phyloP scores from a whole-genome alignment of 2,888 invertebrate genomes.

The Electrophaes corylata region DNA sequence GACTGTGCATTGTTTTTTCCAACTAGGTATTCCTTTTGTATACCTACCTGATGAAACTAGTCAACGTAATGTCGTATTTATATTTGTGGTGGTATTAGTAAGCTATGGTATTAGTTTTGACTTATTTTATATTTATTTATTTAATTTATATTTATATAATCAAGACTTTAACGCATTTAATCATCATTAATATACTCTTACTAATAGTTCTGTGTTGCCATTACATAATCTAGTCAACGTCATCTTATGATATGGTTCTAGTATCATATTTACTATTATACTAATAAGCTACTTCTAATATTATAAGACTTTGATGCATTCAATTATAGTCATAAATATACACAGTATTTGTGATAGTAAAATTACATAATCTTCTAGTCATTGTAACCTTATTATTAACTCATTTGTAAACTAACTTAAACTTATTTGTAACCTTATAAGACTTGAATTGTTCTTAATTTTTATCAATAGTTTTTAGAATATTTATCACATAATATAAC shows the following conservation, averaged over 20 bases:
- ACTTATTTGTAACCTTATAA: background rate
- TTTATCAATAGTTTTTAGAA: background rate
- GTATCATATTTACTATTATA: background rate
- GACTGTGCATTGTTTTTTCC: background rate
- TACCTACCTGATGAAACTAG: background rate
- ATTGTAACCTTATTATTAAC: background rate
- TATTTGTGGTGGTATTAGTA: background rate
- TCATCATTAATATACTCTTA: too few species aligned
- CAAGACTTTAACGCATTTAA: too few species aligned
- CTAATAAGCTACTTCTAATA: background rate
- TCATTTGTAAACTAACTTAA: background rate
- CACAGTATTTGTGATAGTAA: background rate
- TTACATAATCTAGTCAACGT: background rate
- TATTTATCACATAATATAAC: background rate
- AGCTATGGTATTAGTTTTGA: background rate
- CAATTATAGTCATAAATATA: background rate
- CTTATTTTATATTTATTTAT: background rate
- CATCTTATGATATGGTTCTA: background rate
- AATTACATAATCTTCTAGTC: background rate
- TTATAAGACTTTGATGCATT: slow-evolving; percentile 1
- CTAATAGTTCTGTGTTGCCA: background rate
- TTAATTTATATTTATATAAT: background rate
- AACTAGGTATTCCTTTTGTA: background rate
- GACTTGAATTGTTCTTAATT: background rate
- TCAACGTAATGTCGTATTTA: background rate